Conservation (phyloP, 2,113 vertebrate species). For the Spea bombifrons region DNA sequence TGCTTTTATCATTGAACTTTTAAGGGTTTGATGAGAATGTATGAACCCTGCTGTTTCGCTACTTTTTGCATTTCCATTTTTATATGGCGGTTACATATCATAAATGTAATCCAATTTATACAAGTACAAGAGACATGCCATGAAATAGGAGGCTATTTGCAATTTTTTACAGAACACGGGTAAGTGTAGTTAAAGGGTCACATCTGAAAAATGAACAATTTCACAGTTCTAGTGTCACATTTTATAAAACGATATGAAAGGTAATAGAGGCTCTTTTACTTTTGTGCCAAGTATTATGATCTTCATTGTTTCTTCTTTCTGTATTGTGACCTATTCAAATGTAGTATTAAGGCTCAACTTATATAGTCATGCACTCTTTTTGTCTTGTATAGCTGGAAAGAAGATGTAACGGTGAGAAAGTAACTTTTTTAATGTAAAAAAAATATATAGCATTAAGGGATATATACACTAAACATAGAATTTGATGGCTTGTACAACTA, state of each 20-base stretch:
- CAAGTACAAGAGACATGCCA: not conserved
- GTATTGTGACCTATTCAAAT: not conserved
- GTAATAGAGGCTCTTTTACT: constrained; percentile 21
- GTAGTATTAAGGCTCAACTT: not conserved
- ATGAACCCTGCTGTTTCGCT: no score
- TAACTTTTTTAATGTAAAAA: no score
- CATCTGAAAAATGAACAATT: constrained; percentile 25
- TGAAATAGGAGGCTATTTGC: constrained; percentile 27
- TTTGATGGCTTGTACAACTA: no score
- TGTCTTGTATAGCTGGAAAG: no score
- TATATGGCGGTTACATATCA: constrained; percentile 1
- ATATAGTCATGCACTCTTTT: not conserved
- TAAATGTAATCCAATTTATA: constrained; percentile 15
- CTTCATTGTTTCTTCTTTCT: not conserved
- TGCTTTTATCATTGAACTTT: no score
- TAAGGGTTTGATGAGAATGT: no score
- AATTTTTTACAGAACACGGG: not conserved
- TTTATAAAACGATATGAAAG: constrained; percentile 17
- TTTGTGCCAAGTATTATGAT: constrained; percentile 4
- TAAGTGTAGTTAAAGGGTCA: constrained; percentile 21
- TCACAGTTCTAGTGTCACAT: constrained; percentile 8
- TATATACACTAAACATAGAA: no score
- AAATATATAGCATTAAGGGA: no score
- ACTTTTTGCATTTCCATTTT: not conserved
- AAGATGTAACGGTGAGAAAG: no score